These are phyloP conservation scores for Gasteruption jaculator DNA, from an alignment of 2,888 invertebrate genomes.

Conservation along the genomic window DNA sequence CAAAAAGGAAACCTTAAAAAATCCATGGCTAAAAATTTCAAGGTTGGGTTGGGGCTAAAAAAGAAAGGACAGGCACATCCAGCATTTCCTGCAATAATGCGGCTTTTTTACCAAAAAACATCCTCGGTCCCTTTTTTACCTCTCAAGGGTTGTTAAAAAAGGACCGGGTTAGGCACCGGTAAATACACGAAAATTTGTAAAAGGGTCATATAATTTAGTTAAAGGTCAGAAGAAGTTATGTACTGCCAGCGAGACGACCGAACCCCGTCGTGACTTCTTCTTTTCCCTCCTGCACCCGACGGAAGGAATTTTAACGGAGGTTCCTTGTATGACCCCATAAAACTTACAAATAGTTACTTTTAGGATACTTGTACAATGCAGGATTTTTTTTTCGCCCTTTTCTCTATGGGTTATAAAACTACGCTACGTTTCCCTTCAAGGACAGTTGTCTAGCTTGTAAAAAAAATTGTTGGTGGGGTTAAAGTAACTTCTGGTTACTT, in stretches of 20 bases:
- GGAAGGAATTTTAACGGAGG: slow-evolving; percentile 12
- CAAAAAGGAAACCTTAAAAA: slow-evolving; percentile 27
- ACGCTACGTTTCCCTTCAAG: slow-evolving; percentile 28
- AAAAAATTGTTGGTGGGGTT: slow-evolving; percentile 34
- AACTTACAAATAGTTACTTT: slow-evolving; percentile 34
- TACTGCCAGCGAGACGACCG: too few relatives aligned
- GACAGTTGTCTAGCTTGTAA: slow-evolving; percentile 32
- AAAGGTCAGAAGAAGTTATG: too few relatives aligned
- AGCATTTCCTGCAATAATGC: slow-evolving; percentile 48
- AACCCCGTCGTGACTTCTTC: too few relatives aligned
- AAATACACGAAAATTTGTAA: too few relatives aligned
- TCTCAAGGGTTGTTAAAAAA: slow-evolving; percentile 48
- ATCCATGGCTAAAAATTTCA: slow-evolving; percentile 39
- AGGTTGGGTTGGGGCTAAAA: slow-evolving; percentile 44
- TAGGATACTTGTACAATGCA: slow-evolving; percentile 31
- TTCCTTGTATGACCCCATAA: slow-evolving; percentile 33
- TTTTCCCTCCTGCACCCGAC: slow-evolving; percentile 21
- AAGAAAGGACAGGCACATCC: slow-evolving; percentile 32
- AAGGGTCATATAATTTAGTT: too few relatives aligned
- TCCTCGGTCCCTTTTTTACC: slow-evolving; percentile 26
- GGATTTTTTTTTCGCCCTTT: slow-evolving; percentile 26
- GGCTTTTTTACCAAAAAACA: slow-evolving; percentile 41
- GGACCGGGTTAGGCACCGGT: slow-evolving; percentile 20
- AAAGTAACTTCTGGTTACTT: slow-evolving; percentile 34
- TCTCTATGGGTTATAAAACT: slow-evolving; percentile 22